Conservation (phyloP, 2,113 vertebrate species). For the Erythrolamprus reginae region DNA sequence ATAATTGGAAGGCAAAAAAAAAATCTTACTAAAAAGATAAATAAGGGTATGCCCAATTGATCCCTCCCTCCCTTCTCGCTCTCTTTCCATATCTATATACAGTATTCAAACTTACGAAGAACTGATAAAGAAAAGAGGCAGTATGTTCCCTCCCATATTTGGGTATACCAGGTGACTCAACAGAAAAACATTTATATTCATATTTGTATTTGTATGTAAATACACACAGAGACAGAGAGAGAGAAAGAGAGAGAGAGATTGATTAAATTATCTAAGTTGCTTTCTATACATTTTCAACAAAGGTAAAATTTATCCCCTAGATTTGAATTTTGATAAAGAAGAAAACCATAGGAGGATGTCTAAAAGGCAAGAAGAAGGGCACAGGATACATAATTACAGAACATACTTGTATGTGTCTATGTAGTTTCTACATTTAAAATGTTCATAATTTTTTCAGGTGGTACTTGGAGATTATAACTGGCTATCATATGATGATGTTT, state of each 20-base stretch:
- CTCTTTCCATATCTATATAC: not conserved
- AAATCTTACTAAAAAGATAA: not conserved
- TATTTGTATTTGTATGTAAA: no score
- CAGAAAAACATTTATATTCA: no score
- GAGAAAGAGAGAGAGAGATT: no score
- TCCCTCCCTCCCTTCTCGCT: no score
- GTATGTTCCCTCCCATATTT: no score
- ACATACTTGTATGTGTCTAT: not conserved
- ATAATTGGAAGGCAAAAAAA: not conserved
- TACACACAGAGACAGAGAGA: no score
- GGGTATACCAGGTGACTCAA: no score
- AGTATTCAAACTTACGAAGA: no score
- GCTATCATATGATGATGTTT: constrained; percentile 82
- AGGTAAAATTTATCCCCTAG: not conserved
- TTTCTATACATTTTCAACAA: not conserved
- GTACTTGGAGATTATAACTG: constrained; percentile 88
- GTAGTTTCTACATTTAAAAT: not conserved
- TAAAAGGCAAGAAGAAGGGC: not conserved
- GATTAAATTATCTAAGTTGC: no score
- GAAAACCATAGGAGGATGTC: no score
- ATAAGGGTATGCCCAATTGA: not conserved
- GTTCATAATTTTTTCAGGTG: constrained; percentile 67
- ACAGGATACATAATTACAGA: not conserved
- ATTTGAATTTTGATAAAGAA: not conserved
- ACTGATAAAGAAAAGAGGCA: no score